Conservation (phyloP, 2,888 invertebrate genomes). For the Rhorus exstirpatorius region DNA sequence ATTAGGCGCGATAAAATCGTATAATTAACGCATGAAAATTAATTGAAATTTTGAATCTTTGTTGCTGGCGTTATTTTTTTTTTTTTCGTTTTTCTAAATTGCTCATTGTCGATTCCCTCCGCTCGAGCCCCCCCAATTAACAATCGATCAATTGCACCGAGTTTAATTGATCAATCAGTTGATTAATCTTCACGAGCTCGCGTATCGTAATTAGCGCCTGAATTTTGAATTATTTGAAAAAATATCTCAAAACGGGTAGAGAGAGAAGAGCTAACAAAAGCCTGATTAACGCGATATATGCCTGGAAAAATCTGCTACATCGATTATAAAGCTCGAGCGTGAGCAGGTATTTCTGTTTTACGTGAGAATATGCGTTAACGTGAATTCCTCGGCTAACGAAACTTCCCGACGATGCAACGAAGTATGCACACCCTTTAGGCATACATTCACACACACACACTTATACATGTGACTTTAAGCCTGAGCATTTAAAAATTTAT, state of each 20-base stretch:
- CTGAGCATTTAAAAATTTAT: neutral
- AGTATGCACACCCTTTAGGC: neutral
- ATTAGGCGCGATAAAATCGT: too few species aligned
- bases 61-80: too few species aligned
- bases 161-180: neutral
- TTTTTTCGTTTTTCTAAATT: too few species aligned
- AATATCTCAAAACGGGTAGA: neutral
- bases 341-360: slow-evolving; percentile 2
- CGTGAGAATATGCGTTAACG: slow-evolving; percentile 31
- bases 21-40: too few species aligned
- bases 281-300: neutral
- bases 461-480: neutral
- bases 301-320: neutral
- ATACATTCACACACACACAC: neutral
- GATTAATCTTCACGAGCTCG: neutral
- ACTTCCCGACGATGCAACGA: slow-evolving; percentile 40
- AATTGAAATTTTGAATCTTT: too few species aligned
- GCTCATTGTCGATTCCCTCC: too few species aligned
- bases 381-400: slow-evolving; percentile 45
- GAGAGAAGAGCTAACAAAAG: too few species aligned
- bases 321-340: neutral
- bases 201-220: neutral
- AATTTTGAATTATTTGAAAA: neutral
- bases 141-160: neutral
- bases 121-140: neutral